Percentiles rank a stretch among this genome's conserved stretches.
Conservation (phyloP, 2,888 invertebrate genomes). For the Endotricha flammealis region DNA sequence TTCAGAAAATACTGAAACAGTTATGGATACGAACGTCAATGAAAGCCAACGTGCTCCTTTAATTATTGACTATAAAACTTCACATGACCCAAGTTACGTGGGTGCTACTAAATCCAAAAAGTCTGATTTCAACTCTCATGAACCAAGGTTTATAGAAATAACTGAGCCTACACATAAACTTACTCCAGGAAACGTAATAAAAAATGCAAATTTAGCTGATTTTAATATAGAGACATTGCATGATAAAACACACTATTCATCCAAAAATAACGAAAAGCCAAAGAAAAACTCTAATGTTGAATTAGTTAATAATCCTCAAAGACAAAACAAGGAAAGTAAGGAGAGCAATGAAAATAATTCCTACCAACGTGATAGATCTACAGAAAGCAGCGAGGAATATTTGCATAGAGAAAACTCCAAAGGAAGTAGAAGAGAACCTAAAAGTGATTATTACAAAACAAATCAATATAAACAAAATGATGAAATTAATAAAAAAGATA, state of each 20-base stretch:
- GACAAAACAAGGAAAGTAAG: slow-evolving; percentile 16
- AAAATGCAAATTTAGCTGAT: slow-evolving; percentile 39
- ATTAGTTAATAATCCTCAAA: slow-evolving; percentile 1
- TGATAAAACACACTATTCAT: slow-evolving; percentile 20
- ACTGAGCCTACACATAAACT: not conserved
- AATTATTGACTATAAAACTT: slow-evolving; percentile 49
- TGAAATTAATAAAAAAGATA: slow-evolving; percentile 24
- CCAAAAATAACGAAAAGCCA: slow-evolving; percentile 13
- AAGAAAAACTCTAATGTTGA: slow-evolving; percentile 13
- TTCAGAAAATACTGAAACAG: slow-evolving; percentile 18
- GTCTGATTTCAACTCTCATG: slow-evolving; percentile 40
- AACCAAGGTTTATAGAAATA: slow-evolving; percentile 1
- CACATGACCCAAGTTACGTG: slow-evolving; percentile 33
- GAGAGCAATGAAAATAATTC: slow-evolving; percentile 24
- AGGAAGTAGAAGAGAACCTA: slow-evolving; percentile 1
- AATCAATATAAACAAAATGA: slow-evolving; percentile 18
- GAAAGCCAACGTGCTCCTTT: slow-evolving; percentile 33
- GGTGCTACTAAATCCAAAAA: slow-evolving; percentile 29
- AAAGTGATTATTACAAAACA: slow-evolving; percentile 5
- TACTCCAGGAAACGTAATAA: slow-evolving; percentile 4
- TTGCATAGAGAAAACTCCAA: slow-evolving; percentile 13
- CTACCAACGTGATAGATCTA: slow-evolving; percentile 15
- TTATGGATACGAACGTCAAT: slow-evolving; percentile 22
- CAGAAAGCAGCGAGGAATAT: slow-evolving; percentile 22
- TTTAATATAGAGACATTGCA: slow-evolving; percentile 59